Evolutionary conservation across 2,888 invertebrate species (phyloP).

Genomic region (Caenorhabditis sp.): DNA sequence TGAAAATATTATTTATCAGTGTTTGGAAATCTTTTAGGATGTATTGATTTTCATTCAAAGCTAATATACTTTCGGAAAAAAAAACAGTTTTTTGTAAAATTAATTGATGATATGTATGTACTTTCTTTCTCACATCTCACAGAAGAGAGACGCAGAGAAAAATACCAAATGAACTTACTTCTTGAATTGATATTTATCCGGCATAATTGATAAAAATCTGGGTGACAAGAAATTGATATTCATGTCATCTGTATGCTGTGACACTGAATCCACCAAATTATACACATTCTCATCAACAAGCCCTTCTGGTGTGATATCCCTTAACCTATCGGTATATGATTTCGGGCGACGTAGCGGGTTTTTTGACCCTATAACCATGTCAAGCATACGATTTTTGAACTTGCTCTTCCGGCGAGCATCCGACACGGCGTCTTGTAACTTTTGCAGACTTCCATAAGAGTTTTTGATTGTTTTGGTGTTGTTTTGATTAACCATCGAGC

Average conservation of each 20-base stretch:
- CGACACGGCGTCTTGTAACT: conserved; percentile 42
- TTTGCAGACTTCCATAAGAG: conserved; percentile 21
- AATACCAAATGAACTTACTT: conserved; percentile 24
- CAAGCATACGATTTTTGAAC: conserved; percentile 55
- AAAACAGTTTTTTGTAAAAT: too few species aligned
- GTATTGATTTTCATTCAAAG: too few species aligned
- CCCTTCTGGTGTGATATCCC: conserved; percentile 45
- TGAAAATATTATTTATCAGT: too few species aligned
- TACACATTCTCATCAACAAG: conserved; percentile 43
- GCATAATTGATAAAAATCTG: conserved; percentile 54
- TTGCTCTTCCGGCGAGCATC: conserved; percentile 33
- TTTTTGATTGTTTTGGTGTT: conserved; percentile 13
- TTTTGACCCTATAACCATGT: conserved; percentile 57
- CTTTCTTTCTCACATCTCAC: too few species aligned
- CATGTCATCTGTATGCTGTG: conserved; percentile 45
- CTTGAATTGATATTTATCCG: conserved; percentile 41
- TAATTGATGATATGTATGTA: too few species aligned
- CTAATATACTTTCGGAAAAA: too few species aligned
- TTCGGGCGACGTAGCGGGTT: conserved; percentile 43
- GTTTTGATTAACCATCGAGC: conserved; percentile 10
- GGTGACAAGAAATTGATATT: conserved; percentile 59
- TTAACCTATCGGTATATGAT: conserved; percentile 27
- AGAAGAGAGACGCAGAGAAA: too few species aligned
- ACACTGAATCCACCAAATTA: conserved; percentile 51
- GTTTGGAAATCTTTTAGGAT: too few species aligned